Conservation (phyloP, 2,113 vertebrate genomes). For the Antechinus flavipes region DNA sequence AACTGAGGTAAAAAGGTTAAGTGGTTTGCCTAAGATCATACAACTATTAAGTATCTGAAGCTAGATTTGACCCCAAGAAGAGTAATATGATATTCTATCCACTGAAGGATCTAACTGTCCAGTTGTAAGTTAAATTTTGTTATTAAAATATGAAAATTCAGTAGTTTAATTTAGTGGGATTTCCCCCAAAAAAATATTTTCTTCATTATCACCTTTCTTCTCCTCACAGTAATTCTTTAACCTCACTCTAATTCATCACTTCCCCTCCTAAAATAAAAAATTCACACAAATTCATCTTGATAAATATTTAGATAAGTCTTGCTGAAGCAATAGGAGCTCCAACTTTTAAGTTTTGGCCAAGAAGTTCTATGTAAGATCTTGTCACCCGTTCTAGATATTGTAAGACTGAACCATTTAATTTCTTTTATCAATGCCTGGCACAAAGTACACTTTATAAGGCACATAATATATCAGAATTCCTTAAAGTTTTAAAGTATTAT, state of each 20-base stretch:
- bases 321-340: neutral
- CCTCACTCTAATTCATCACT: neutral
- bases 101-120: neutral
- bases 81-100: neutral
- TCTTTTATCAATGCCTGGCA: neutral
- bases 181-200: neutral
- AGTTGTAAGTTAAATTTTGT: neutral
- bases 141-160: neutral
- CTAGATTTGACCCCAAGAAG: neutral
- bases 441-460: neutral
- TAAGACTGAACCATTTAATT: neutral
- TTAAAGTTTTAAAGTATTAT: too few species aligned
- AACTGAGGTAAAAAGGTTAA: neutral
- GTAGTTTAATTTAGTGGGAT: neutral
- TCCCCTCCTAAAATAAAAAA: neutral
- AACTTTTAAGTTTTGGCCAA: neutral
- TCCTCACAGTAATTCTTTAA: neutral
- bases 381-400: neutral
- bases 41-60: neutral
- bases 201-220: neutral
- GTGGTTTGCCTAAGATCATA: neutral
- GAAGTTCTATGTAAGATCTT: neutral
- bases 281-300: neutral
- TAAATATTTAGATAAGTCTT: neutral
- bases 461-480: neutral